Conservation (phyloP, 2,113 vertebrate species). For the Hystrix cristata region DNA sequence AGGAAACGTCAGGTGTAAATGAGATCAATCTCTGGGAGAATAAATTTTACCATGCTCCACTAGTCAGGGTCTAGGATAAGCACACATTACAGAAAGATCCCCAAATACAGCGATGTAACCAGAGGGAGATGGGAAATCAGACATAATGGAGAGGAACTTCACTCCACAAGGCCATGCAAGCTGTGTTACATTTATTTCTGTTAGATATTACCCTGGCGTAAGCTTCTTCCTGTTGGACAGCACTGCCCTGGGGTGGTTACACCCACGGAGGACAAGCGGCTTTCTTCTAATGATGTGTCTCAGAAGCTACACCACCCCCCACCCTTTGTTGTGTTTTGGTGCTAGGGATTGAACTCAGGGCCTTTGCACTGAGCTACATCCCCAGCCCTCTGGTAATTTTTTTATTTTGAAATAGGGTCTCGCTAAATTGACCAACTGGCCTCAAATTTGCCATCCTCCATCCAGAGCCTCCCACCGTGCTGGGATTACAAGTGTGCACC, state of each 20-base stretch:
- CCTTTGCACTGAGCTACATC: neutral
- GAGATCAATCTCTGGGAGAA: neutral
- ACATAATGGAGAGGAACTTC: neutral
- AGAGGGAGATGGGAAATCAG: neutral
- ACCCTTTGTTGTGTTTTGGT: neutral
- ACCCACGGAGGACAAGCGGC: neutral
- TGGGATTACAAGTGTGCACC: neutral
- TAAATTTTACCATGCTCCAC: neutral
- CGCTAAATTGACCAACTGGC: neutral
- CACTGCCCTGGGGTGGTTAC: neutral
- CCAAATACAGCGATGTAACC: neutral
- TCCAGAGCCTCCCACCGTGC: neutral
- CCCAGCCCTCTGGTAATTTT: neutral
- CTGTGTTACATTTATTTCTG: constrained; percentile 37
- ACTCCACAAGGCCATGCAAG: neutral
- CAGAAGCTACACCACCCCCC: neutral
- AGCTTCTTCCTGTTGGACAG: neutral
- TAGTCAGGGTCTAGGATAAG: neutral
- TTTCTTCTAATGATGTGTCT: neutral
- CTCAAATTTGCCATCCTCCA: neutral
- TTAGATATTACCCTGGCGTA: neutral
- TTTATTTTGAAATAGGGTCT: neutral
- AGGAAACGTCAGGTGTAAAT: neutral
- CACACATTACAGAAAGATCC: neutral
- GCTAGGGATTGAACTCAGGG: neutral